Conservation (phyloP, 2,888 invertebrate genomes). For the Mellilla xanthometata region DNA sequence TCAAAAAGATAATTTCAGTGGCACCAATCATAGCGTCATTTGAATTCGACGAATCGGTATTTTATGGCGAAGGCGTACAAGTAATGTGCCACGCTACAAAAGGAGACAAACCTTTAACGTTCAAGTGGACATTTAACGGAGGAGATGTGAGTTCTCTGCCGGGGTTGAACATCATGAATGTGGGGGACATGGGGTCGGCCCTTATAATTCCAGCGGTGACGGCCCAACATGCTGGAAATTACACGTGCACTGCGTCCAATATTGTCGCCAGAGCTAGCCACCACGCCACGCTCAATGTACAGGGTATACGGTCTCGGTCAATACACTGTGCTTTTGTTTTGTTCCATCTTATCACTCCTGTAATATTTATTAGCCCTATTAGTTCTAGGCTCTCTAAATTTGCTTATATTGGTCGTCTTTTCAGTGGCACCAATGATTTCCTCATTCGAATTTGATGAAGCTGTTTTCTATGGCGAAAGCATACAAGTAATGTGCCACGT, state of each 20-base stretch:
- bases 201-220: conserved; percentile 87
- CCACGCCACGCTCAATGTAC: conserved; percentile 84
- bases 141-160: conserved; percentile 80
- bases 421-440: conserved; percentile 84
- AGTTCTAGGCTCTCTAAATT: conserved; percentile 6
- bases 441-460: conserved; percentile 82
- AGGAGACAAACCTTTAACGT: conserved; percentile 87
- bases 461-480: conserved; percentile 82
- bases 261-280: conserved; percentile 83
- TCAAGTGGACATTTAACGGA: conserved; percentile 89
- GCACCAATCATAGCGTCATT: conserved; percentile 83
- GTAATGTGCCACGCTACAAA: conserved; percentile 84
- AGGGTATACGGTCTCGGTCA: conserved; percentile 77
- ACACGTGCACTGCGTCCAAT: conserved; percentile 85
- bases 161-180: conserved; percentile 85
- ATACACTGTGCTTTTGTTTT: conserved; percentile 58
- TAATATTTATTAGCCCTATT: conserved; percentile 14
- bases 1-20: conserved; percentile 69
- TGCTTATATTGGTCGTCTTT: conserved; percentile 36
- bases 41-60: conserved; percentile 82
- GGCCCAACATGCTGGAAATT: conserved; percentile 86
- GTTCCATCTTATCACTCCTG: conserved; percentile 39
- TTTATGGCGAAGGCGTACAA: conserved; percentile 82
- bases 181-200: conserved; percentile 85
- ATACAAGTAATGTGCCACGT: conserved; percentile 81